Conservation (phyloP, 2,888 invertebrate genomes). For the Candidula unifasciata region DNA sequence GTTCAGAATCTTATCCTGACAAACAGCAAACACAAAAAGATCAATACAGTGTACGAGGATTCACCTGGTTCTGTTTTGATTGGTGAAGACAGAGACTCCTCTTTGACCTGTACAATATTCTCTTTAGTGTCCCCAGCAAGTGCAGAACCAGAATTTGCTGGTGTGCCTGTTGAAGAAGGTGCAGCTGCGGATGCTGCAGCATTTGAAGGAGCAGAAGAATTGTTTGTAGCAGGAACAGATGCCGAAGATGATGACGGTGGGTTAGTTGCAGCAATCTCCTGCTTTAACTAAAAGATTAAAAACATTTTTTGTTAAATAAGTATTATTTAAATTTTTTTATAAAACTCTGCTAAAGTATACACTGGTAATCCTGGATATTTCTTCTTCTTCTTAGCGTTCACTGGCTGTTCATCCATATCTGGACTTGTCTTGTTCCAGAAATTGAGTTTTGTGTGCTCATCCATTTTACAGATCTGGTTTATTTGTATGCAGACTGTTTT, state of each 20-base stretch:
- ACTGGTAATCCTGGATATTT: no score
- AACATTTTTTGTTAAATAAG: no score
- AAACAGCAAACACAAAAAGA: neutral
- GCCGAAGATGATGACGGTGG: constrained; percentile 43
- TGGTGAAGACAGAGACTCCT: constrained; percentile 49
- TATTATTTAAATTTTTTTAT: no score
- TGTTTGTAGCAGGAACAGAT: neutral
- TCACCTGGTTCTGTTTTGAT: constrained; percentile 50
- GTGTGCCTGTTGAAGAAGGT: constrained; percentile 42
- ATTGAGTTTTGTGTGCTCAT: no score
- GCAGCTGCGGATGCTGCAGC: constrained; percentile 40
- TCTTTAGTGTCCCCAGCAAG: constrained; percentile 52
- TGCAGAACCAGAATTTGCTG: constrained; percentile 38
- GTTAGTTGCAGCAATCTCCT: constrained; percentile 46
- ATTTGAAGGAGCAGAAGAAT: constrained; percentile 26
- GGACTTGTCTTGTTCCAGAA: no score
- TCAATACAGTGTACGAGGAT: neutral
- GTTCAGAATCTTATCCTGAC: neutral
- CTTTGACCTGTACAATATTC: constrained; percentile 46
- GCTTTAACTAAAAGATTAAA: constrained; percentile 50
- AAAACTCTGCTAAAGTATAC: no score
- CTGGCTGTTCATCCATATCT: no score
- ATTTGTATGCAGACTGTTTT: no score
- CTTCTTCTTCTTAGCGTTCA: no score
- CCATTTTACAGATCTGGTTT: no score